phyloP scores from a whole-genome alignment of 1,140 invertebrate genomes.

The Eciton burchellii region DNA sequence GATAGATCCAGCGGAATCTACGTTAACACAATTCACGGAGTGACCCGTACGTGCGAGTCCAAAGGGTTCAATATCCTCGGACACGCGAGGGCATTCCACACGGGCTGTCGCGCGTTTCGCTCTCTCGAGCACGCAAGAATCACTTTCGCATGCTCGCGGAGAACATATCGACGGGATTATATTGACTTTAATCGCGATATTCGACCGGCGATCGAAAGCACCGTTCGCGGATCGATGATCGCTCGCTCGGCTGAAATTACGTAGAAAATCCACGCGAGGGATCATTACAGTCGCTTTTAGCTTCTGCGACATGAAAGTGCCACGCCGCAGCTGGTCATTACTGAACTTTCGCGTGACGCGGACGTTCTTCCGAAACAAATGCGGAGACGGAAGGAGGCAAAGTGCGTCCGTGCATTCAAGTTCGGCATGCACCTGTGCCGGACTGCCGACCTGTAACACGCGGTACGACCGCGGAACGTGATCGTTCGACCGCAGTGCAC shows the following conservation, averaged over 20 bases:
- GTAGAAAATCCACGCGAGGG: slow-evolving; percentile 5
- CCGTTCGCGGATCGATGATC: not conserved
- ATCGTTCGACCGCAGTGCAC: slow-evolving; percentile 63
- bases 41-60: too few relatives aligned
- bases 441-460: slow-evolving; percentile 64
- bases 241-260: not conserved
- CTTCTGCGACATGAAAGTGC: slow-evolving; percentile 59
- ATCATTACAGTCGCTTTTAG: slow-evolving; percentile 33
- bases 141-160: too few relatives aligned
- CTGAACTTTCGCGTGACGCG: slow-evolving; percentile 70
- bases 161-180: not conserved
- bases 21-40: too few relatives aligned
- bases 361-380: slow-evolving; percentile 57
- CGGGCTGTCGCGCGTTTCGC: too few relatives aligned
- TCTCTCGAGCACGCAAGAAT: too few relatives aligned
- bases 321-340: slow-evolving; percentile 60
- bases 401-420: slow-evolving; percentile 40
- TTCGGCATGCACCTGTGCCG: slow-evolving; percentile 42
- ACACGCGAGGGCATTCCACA: too few relatives aligned
- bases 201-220: not conserved
- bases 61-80: too few relatives aligned
- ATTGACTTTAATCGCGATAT: not conserved
- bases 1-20: too few relatives aligned
- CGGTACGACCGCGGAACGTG: slow-evolving; percentile 62
- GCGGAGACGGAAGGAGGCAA: slow-evolving; percentile 25